Evolutionary conservation across 1,140 invertebrate species (phyloP).

Genomic region (Oncopeltus fasciatus): DNA sequence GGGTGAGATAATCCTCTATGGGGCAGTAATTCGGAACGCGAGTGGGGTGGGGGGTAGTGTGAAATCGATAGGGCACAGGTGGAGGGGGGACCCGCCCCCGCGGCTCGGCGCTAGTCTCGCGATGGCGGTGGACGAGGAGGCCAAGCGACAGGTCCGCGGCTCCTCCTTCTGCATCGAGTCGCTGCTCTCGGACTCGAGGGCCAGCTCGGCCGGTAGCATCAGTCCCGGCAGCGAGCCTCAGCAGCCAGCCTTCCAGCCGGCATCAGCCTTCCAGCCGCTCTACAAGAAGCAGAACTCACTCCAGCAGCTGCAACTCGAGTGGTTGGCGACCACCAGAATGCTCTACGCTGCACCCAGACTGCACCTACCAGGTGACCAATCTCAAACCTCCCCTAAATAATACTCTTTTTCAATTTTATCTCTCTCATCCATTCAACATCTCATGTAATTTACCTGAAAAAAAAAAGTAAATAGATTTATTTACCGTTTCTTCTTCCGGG

Average conservation of each 20-base stretch:
- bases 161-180: conserved; percentile 13
- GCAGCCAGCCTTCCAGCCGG: conserved; percentile 15
- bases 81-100: background rate
- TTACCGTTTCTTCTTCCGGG: no score
- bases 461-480: no score
- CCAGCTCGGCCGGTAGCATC: background rate
- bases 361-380: conserved; percentile 36
- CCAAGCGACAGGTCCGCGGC: background rate
- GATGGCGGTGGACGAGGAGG: background rate
- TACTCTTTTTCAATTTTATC: no score
- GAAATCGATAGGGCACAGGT: background rate
- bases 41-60: background rate
- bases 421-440: no score
- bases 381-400: no score
- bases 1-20: background rate
- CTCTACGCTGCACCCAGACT: conserved; percentile 54
- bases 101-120: background rate
- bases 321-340: conserved; percentile 70
- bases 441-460: no score
- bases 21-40: no score
- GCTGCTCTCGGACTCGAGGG: background rate
- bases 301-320: conserved; percentile 70
- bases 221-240: background rate
- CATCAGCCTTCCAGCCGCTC: conserved; percentile 30
- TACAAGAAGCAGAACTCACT: conserved; percentile 28